Evolutionary conservation across 2,113 vertebrate species (phyloP).

Genomic region (Chamaetylas fuelleborni): DNA sequence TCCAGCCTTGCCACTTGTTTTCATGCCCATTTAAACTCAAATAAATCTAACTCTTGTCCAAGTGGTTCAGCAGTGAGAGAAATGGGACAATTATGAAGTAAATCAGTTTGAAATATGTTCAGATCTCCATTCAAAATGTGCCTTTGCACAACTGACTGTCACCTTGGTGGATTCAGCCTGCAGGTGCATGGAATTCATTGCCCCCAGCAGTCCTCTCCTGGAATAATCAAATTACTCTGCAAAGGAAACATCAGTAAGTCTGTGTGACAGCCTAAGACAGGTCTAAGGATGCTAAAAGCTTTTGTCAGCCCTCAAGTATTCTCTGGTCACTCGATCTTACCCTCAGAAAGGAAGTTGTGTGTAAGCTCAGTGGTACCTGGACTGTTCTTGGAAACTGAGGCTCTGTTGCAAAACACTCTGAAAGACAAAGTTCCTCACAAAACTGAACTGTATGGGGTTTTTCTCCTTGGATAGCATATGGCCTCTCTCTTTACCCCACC

Average conservation of each 20-base stretch:
- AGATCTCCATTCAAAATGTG: neutral
- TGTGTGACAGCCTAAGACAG: constrained; percentile 30
- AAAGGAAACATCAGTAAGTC: neutral
- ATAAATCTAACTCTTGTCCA: neutral
- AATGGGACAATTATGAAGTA: neutral
- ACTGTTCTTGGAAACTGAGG: neutral
- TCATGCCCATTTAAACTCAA: constrained; percentile 6
- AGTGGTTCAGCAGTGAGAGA: neutral
- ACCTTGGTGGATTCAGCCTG: constrained; percentile 12
- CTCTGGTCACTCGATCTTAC: neutral
- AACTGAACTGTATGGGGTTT: neutral
- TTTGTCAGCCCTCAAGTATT: constrained; percentile 42
- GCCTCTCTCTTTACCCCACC: neutral
- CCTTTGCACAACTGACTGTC: neutral
- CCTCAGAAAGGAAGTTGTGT: constrained; percentile 1
- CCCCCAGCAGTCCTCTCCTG: neutral
- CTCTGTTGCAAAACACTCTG: neutral
- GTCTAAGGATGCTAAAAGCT: neutral
- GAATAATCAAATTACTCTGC: constrained; percentile 34
- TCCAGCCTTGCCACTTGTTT: neutral
- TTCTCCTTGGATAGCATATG: neutral
- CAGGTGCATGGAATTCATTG: neutral
- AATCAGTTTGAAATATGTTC: constrained; percentile 20
- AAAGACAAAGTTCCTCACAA: neutral
- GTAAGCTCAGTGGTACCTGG: neutral